A percentile compares a stretch with the other conserved stretches of the same genome.
Conservation (phyloP, 2,797 vertebrate species). For the Xiphophorus birchmanni region DNA sequence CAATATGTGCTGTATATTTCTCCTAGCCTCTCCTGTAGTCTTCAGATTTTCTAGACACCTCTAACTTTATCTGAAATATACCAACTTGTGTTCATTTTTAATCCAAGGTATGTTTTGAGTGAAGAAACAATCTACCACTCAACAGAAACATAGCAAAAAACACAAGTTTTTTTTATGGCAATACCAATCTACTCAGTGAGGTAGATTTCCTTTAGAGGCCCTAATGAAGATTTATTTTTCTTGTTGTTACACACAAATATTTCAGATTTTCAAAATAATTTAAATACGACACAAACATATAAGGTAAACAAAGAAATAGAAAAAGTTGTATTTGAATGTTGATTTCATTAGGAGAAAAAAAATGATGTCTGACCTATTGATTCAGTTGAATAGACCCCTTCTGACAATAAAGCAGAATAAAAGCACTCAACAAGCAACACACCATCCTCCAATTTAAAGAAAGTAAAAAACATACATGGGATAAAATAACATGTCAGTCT, state of each 20-base stretch:
- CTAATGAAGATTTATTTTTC: background rate
- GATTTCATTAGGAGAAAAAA: background rate
- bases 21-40: background rate
- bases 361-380: background rate
- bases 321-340: background rate
- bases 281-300: background rate
- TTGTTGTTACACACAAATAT: background rate
- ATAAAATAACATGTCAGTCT: background rate
- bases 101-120: background rate
- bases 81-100: background rate
- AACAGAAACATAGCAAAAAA: background rate
- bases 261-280: background rate
- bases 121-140: background rate
- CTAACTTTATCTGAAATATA: background rate
- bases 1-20: conserved; percentile 1
- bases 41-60: background rate
- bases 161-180: background rate
- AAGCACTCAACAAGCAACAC: background rate
- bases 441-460: background rate
- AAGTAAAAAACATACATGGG: background rate
- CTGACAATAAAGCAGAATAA: background rate
- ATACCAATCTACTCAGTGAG: background rate
- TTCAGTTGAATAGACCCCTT: background rate
- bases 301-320: background rate
- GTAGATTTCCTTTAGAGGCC: background rate